These are phyloP conservation scores for Tyrannus savana DNA, from an alignment of 2,113 vertebrate species.

Conservation along the genomic window DNA sequence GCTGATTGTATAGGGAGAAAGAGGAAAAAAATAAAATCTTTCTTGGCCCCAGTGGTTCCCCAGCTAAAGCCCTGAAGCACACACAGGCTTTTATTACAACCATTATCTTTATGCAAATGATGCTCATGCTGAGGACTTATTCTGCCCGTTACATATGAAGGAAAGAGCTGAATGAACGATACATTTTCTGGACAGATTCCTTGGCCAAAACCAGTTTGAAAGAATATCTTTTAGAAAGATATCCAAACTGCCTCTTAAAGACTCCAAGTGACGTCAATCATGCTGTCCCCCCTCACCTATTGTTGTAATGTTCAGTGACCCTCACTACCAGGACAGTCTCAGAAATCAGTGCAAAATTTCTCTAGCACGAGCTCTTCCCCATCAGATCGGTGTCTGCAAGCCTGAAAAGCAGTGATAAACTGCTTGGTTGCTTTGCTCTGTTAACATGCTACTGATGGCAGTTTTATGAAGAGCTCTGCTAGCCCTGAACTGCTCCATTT, in stretches of 20 bases:
- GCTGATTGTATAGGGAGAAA: constrained; percentile 1
- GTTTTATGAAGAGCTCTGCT: not conserved
- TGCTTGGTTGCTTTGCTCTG: not conserved
- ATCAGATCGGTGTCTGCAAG: not conserved
- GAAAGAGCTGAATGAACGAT: constrained; percentile 33
- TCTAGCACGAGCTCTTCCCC: not conserved
- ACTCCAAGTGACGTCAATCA: not conserved
- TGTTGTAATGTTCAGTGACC: not conserved
- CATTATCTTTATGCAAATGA: constrained; percentile 57
- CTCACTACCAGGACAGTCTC: not conserved
- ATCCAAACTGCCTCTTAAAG: constrained; percentile 17
- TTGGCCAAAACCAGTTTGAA: constrained; percentile 27
- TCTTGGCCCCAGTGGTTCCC: constrained; percentile 22
- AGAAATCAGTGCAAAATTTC: not conserved
- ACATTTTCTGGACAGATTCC: constrained; percentile 28
- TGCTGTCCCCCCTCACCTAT: not conserved
- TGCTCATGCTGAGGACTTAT: constrained; percentile 38
- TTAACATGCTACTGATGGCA: not conserved
- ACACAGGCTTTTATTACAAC: constrained; percentile 31
- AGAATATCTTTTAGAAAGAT: constrained; percentile 24
- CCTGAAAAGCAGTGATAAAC: not conserved
- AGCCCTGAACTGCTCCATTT: not conserved
- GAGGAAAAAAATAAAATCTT: not conserved
- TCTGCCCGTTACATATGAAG: constrained; percentile 33
- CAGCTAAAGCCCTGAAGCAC: constrained; percentile 38